These are phyloP conservation scores for Lordiphosa stackelbergi DNA, from an alignment of 1,140 invertebrate genomes.

Conservation along the genomic window DNA sequence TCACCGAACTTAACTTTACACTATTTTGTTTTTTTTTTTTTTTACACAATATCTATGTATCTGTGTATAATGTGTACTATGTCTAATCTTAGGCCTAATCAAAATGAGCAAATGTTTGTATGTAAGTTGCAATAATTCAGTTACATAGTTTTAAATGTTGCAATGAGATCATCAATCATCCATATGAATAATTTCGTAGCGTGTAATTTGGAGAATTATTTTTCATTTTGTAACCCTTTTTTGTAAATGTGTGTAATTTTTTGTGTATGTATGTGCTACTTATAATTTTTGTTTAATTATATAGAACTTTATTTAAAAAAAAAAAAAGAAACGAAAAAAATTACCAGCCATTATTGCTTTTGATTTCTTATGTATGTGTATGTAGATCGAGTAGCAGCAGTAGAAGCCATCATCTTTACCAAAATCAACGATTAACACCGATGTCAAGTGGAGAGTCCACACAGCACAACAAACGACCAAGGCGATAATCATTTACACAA, in stretches of 20 bases:
- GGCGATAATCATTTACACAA: constrained; percentile 69
- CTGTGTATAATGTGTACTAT: constrained; percentile 41
- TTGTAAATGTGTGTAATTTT: constrained; percentile 55
- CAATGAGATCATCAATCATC: constrained; percentile 3
- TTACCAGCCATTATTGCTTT: constrained; percentile 8
- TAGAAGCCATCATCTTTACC: constrained; percentile 1
- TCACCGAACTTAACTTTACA: no score
- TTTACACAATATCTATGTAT: constrained; percentile 40
- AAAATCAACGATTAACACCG: constrained; percentile 24
- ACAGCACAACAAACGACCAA: constrained; percentile 44
- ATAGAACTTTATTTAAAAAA: constrained; percentile 60
- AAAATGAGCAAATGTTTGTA: constrained; percentile 38
- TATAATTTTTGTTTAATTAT: constrained; percentile 64
- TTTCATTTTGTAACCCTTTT: constrained; percentile 27
- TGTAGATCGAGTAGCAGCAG: constrained; percentile 10
- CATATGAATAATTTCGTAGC: constrained; percentile 34
- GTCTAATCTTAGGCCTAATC: constrained; percentile 41
- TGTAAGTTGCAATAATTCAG: constrained; percentile 64
- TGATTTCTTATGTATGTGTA: constrained; percentile 4
- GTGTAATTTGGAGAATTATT: constrained; percentile 10
- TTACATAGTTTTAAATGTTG: constrained; percentile 63
- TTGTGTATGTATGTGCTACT: constrained; percentile 64
- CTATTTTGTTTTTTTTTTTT: constrained; percentile 21
- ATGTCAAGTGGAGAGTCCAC: constrained; percentile 21
- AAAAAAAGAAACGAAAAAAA: constrained; percentile 25